Percentiles rank a stretch among this genome's conserved stretches.
phyloP scores from a whole-genome alignment of 1,140 invertebrate species.

The Oedothorax gibbosus region DNA sequence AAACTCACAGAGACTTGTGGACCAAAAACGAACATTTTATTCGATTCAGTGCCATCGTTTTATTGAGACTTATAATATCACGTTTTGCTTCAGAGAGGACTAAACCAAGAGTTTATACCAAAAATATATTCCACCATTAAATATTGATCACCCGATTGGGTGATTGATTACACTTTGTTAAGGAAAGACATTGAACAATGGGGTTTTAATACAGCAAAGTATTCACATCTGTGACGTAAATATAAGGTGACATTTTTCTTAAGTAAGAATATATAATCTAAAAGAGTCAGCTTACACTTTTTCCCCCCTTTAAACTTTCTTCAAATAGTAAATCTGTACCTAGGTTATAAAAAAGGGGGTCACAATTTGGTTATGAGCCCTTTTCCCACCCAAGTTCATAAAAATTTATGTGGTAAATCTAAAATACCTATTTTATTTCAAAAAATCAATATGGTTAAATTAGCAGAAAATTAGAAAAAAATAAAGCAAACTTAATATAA shows the following conservation, averaged over 20 bases:
- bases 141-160: background rate
- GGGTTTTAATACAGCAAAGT: background rate
- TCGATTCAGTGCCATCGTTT: background rate
- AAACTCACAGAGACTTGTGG: constrained; percentile 29
- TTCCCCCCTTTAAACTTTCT: too few relatives aligned
- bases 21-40: constrained; percentile 2
- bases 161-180: background rate
- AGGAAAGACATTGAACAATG: background rate
- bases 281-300: too few relatives aligned
- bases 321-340: too few relatives aligned
- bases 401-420: too few relatives aligned
- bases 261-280: background rate
- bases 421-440: too few relatives aligned
- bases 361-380: too few relatives aligned
- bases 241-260: background rate
- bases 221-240: background rate
- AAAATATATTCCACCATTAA: constrained; percentile 52
- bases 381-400: too few relatives aligned
- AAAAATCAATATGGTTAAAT: too few relatives aligned
- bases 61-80: constrained; percentile 3
- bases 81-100: constrained; percentile 31
- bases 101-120: constrained; percentile 59
- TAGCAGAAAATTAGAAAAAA: too few relatives aligned
- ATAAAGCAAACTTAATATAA: too few relatives aligned
- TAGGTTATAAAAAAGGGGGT: too few relatives aligned